Evolutionary conservation across 2,797 vertebrate genomes (phyloP).

Genomic region (Pipistrellus kuhlii): DNA sequence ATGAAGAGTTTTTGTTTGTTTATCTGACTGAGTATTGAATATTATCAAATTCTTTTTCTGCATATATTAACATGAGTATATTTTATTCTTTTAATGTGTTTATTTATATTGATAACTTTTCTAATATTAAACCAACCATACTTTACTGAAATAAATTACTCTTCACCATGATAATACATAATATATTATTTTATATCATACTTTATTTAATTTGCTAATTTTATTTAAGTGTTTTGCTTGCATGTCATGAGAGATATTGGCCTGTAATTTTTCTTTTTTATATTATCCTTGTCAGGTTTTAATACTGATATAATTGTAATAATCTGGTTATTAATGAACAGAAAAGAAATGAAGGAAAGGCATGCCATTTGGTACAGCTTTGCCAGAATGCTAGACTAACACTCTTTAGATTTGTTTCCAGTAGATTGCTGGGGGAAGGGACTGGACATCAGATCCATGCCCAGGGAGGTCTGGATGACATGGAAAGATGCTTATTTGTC

Average conservation of each 20-base stretch:
- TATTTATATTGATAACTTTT: not conserved
- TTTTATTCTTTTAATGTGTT: not conserved
- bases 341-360: no score
- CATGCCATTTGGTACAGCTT: no score
- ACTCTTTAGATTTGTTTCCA: no score
- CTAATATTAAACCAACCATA: not conserved
- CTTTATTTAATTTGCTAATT: not conserved
- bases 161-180: not conserved
- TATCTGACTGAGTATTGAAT: not conserved
- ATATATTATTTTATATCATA: conserved; percentile 27
- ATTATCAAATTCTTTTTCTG: not conserved
- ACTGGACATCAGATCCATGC: no score
- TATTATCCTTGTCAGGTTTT: not conserved
- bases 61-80: not conserved
- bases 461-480: no score
- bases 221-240: not conserved
- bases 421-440: no score
- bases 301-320: no score
- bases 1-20: not conserved
- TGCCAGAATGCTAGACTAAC: no score
- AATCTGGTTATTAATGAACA: no score
- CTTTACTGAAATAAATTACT: conserved; percentile 15
- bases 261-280: conserved; percentile 30
- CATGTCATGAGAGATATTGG: not conserved
- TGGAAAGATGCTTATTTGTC: no score